phyloP scores from a whole-genome alignment of 2,888 invertebrate species.

The Druceiella hillmani region DNA sequence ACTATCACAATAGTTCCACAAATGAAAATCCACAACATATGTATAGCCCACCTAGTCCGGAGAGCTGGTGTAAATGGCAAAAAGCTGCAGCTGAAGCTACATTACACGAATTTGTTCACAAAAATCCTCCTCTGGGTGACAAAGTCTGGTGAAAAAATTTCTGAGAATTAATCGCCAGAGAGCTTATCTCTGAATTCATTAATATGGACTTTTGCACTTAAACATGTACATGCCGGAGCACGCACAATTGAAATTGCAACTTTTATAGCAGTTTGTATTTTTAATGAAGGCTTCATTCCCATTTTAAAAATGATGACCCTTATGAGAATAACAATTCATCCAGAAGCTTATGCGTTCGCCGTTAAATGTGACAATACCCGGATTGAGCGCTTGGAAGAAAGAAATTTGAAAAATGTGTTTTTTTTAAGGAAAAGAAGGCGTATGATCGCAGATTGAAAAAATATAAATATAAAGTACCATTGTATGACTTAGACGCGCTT shows the following conservation, averaged over 20 bases:
- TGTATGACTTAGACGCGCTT: no score
- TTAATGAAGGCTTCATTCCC: neutral
- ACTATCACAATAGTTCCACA: neutral
- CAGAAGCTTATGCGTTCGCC: neutral
- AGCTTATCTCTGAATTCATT: neutral
- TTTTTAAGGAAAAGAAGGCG: neutral
- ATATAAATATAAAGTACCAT: neutral
- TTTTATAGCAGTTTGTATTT: neutral
- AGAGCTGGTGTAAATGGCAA: neutral
- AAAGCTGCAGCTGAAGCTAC: neutral
- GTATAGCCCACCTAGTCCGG: neutral
- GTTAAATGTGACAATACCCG: neutral
- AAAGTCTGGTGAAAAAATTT: neutral
- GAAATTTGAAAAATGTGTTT: neutral
- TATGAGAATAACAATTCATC: neutral
- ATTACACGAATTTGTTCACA: neutral
- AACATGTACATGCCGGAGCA: neutral
- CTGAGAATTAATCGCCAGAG: neutral
- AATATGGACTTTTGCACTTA: neutral
- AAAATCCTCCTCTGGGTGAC: neutral
- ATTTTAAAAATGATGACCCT: neutral
- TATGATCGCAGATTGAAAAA: neutral
- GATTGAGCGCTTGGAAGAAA: neutral
- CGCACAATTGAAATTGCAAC: neutral
- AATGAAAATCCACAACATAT: neutral